phyloP scores from a whole-genome alignment of 2,888 invertebrate species.

The Tridacna gigas region DNA sequence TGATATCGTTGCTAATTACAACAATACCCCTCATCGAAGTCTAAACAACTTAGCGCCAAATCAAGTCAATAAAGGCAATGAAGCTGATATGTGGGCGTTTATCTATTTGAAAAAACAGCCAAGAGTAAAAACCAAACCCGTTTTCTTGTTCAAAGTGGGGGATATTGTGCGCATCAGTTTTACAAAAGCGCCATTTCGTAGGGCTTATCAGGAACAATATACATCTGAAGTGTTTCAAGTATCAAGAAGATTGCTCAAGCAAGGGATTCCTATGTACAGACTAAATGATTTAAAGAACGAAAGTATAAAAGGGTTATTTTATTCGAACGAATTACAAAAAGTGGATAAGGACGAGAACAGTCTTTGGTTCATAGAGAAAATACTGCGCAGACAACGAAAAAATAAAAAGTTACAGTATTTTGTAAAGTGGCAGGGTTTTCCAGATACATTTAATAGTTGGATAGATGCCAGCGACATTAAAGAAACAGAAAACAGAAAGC shows the following conservation, averaged over 20 bases:
- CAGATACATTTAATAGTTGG: slow-evolving; percentile 54
- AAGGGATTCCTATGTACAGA: slow-evolving; percentile 41
- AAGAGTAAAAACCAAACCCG: slow-evolving; percentile 23
- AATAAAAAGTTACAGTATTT: slow-evolving; percentile 43
- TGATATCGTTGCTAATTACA: slow-evolving; percentile 25
- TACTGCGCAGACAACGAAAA: slow-evolving; percentile 42
- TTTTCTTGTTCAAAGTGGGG: slow-evolving; percentile 25
- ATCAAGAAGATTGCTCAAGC: slow-evolving; percentile 22
- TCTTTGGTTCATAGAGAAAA: slow-evolving; percentile 45
- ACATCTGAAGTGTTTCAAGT: slow-evolving; percentile 50
- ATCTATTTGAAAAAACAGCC: slow-evolving; percentile 35
- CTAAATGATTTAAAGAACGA: slow-evolving; percentile 44
- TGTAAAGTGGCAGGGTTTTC: slow-evolving; percentile 54
- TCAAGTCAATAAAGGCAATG: slow-evolving; percentile 32
- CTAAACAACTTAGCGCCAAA: slow-evolving; percentile 34
- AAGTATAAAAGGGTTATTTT: slow-evolving; percentile 38
- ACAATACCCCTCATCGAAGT: slow-evolving; percentile 37
- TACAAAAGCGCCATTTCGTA: slow-evolving; percentile 25
- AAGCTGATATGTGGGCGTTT: slow-evolving; percentile 51
- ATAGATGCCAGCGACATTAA: slow-evolving; percentile 49
- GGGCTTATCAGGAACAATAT: slow-evolving; percentile 46
- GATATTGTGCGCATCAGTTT: slow-evolving; percentile 42
- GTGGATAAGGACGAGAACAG: slow-evolving; percentile 54
- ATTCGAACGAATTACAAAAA: slow-evolving; percentile 44
- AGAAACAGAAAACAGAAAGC: slow-evolving; percentile 15